Base-by-base conservation (phyloP, 2,888 invertebrate species). In the Lepas anatifera region DNA sequence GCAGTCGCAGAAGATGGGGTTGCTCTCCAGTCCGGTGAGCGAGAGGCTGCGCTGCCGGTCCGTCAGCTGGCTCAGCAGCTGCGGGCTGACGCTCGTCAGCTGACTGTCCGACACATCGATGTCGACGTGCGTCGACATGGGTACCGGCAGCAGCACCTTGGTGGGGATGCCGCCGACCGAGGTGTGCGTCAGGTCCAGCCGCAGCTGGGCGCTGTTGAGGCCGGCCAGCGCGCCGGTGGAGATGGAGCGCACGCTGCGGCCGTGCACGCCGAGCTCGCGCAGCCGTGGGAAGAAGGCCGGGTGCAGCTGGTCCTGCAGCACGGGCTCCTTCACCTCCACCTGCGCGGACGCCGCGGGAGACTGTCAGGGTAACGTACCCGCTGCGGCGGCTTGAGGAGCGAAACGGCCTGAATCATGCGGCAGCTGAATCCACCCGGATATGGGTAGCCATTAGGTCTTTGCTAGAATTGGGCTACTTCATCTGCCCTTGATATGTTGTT, bases 1-100 rank as follows among this genome's bases (percentile, higher is more conserved):
- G 77, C 95, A 95, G 78, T 93, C 92, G 77, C 95, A 95, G 71
- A 86, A 84, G 67, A 94, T 87, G 0, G 93, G 92, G 79, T 93
- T 92, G 6, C 86, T 85, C 67, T 86, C 85, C 52, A 94, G 81
- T 0, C 93, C 93, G 71, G 85, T 81, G 75, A 94, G 84, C 58
- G 84, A 85, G 52, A 93, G 81, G 78, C 88, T 88, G 1, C 89
- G 88, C 68, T 89, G 84, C 27, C 92, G 84, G 77, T 92, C 93
- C 76, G 93, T 93, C 37, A 94, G 81, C 7, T 91, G 88, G 4
- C 87, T 86, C 11, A 94, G 80, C 73, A 94, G 83, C 76, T 92
- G 92, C 0, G 89, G 87, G 71, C 89, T 86, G 11, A 95, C 79
- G 1, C 89, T 88, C 0, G 86, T 84, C 52, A 95, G 82, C 78